Base-by-base conservation (phyloP, 2,113 vertebrate genomes). In the Callocephalon fimbriatum region DNA sequence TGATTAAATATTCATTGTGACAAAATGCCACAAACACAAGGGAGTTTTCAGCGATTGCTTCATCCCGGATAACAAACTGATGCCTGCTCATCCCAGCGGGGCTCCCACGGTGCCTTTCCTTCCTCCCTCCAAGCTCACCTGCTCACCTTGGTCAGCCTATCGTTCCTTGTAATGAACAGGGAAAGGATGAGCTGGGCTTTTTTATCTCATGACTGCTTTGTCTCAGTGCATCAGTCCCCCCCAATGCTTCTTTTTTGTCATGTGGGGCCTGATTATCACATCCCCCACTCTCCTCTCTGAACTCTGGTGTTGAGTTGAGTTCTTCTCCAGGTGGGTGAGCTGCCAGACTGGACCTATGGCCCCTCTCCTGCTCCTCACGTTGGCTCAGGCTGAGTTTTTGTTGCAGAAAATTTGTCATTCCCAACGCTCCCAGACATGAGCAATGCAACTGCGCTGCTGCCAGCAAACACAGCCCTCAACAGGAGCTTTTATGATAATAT, bases 1-100 rank as follows among this genome's bases (percentile, higher is more conserved):
- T 88, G n/a, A 86, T 92, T 47, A 94, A 96, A 92, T 88, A 96
- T 93, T 94, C 38, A 96, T 92, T 29, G 78, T 51, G 63, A 95
- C 90, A 96, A 96, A 96, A 86, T 40, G 50, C 32, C 85, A 78
- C 47, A 56, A 84, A 51, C 76, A 72, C 86, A 56, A 38, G 92
- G 94, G 88, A 86, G 15, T 84, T 97, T 74, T 58, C 94, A 84
- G 65, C 0, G 0, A 67, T 44, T 44, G 16, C 79, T 77, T 80
- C 88, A 83, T 37, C 58, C 54, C 27, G 22, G 77, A 29, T 61
- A 87, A 65, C 62, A 75, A 72, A 76, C 8, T 2, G 7, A 26
- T 0, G 0, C 29, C 59, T 58, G 32, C 47, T 94, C 1, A 0
- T 22, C 85, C 62, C 0, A 1, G 19, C 0, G 2, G 32, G 50